Base-by-base conservation (phyloP, 2,797 vertebrate species). In the Falco novaeseelandiae region DNA sequence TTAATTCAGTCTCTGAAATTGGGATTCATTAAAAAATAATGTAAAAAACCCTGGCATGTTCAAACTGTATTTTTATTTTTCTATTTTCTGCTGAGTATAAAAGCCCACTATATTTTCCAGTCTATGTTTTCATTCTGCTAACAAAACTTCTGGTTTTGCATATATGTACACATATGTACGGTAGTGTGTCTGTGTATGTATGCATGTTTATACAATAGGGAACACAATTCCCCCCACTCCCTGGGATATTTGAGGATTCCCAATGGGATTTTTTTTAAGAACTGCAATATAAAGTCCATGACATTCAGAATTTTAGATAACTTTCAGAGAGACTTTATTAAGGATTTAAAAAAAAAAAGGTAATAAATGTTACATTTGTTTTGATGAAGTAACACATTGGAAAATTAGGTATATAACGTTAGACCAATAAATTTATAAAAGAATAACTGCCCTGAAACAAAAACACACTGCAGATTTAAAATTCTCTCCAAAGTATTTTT, bases 151-250 rank as follows among this genome's bases (percentile, higher is more conserved):
- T 74, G 6, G 0, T 17, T 81, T 79, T 61, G 25, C 5, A 44
- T 59, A 16, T 23, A 25, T 55, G 30, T 15, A 29, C 4, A 40
- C 6, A 25, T 18, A 34, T 13, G 26, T 30, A 12, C 21, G 46
- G 19, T 20, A 21, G 46, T 18, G 29, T 9, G 3, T 22, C 10
- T 44, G 2, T 66, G 6, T 51, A 8, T 38, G 3, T 32, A 61
- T n/a, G 9, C 1, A 3, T 12, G 8, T 44, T 5, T 15, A 16
- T 59, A 14, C 12, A 32, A 9, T 3, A 79, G 18, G 12, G 4
- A 70, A 74, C 3, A 29, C 0, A 44, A 4, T 30, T 57, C 42
- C 42, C 42, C 42, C 42, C 42, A 18, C 42, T 17, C 16, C 42
- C 42, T 8, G 16, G 5, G 14, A 62, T 72, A 72, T 91, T 49